These are phyloP conservation scores for Heliconius melpomene DNA, from an alignment of 1,140 invertebrate species.

Conservation along the genomic window DNA sequence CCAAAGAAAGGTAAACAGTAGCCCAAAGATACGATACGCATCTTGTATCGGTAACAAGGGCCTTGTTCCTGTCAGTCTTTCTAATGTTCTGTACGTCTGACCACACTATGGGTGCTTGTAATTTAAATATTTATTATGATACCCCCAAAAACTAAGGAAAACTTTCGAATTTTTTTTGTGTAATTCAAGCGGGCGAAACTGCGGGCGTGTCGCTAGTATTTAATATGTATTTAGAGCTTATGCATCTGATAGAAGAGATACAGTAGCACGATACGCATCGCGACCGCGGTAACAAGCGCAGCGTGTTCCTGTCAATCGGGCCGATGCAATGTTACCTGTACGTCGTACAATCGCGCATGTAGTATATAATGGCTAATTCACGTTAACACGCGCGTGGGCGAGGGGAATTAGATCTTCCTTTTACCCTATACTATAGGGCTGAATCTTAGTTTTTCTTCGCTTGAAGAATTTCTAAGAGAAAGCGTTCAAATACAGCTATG, in stretches of 20 bases:
- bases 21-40: constrained; percentile 71
- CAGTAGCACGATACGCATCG: constrained; percentile 25
- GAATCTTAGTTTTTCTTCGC: no score
- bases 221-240: not conserved
- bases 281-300: constrained; percentile 24
- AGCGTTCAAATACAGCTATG: no score
- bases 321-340: constrained; percentile 28
- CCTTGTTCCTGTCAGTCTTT: constrained; percentile 56
- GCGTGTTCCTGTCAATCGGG: constrained; percentile 32
- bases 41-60: constrained; percentile 69
- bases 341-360: constrained; percentile 21
- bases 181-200: no score
- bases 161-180: not conserved
- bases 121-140: constrained; percentile 5
- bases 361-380: constrained; percentile 35
- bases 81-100: constrained; percentile 24
- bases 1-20: constrained; percentile 69
- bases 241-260: not conserved
- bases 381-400: constrained; percentile 36
- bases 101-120: not conserved
- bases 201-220: not conserved
- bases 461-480: no score
- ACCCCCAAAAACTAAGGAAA: not conserved
- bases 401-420: constrained; percentile 26
- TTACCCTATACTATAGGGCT: not conserved